Conservation (phyloP, 2,113 vertebrate genomes). For the Irena cyanogastra region DNA sequence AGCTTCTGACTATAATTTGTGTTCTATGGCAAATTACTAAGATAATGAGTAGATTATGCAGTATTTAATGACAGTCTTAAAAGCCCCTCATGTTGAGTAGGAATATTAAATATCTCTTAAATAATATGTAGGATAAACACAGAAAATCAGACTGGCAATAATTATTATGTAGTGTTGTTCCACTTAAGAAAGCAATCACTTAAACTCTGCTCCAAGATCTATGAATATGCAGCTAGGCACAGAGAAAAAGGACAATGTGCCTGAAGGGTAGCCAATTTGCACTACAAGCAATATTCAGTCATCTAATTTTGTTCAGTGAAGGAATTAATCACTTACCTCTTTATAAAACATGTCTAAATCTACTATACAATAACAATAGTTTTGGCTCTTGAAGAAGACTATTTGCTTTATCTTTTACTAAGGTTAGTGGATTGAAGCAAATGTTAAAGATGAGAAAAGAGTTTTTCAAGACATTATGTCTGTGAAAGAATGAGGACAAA, state of each 20-base stretch:
- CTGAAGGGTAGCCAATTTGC: neutral
- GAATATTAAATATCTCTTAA: constrained; percentile 33
- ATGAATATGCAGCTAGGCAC: neutral
- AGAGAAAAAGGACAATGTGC: neutral
- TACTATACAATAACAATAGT: neutral
- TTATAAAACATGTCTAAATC: neutral
- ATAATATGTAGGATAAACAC: constrained; percentile 26
- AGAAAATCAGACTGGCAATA: constrained; percentile 19
- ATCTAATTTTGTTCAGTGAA: neutral
- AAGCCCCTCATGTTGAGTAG: constrained; percentile 29
- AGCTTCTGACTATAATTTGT: constrained; percentile 50
- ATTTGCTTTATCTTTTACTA: neutral
- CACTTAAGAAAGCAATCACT: neutral
- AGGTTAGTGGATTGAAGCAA: neutral
- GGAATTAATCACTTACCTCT: neutral
- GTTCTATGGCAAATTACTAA: constrained; percentile 54
- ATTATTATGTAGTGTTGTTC: neutral
- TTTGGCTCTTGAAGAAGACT: neutral
- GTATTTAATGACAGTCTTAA: constrained; percentile 49
- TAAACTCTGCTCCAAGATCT: neutral
- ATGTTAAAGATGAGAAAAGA: neutral
- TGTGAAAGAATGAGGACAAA: neutral
- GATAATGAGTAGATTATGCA: constrained; percentile 49
- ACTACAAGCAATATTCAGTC: neutral
- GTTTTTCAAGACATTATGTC: neutral